Conservation (phyloP, 2,113 vertebrate genomes). For the Halichoerus grypus region DNA sequence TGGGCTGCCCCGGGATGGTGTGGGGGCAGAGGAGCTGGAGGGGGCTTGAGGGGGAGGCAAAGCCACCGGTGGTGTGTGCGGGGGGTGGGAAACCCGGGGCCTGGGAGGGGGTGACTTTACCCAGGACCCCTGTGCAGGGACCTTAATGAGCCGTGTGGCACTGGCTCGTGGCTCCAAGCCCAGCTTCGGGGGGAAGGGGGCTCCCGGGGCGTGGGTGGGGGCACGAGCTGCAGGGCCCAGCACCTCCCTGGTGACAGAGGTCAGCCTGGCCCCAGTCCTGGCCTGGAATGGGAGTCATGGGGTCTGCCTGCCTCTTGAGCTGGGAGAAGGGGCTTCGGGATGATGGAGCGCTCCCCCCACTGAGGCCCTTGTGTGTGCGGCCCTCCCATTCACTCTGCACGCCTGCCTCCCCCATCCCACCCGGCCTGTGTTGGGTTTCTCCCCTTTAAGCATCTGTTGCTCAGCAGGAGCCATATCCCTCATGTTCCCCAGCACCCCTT, state of each 20-base stretch:
- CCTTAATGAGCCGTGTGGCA: neutral
- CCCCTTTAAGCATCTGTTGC: neutral
- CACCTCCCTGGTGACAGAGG: neutral
- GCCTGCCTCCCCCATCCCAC: neutral
- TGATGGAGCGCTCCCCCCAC: fast-evolving
- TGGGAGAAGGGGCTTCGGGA: neutral
- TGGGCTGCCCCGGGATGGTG: neutral
- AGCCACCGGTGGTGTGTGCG: neutral
- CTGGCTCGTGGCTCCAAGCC: neutral
- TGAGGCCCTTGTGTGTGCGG: neutral
- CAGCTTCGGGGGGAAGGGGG: neutral
- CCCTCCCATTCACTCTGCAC: neutral
- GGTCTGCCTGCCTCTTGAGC: neutral
- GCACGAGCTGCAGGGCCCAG: neutral
- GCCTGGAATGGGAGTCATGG: neutral
- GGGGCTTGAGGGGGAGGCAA: neutral
- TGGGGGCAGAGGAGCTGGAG: neutral
- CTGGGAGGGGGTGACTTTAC: too few species aligned
- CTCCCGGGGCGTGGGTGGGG: neutral
- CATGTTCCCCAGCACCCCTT: neutral
- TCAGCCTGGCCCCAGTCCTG: neutral
- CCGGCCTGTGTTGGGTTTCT: fast-evolving
- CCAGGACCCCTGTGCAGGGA: neutral
- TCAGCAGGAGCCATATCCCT: too few species aligned
- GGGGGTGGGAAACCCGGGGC: neutral